Evolutionary conservation across 1,140 invertebrate species (phyloP).

Genomic region (Drosophila pruinosa): DNA sequence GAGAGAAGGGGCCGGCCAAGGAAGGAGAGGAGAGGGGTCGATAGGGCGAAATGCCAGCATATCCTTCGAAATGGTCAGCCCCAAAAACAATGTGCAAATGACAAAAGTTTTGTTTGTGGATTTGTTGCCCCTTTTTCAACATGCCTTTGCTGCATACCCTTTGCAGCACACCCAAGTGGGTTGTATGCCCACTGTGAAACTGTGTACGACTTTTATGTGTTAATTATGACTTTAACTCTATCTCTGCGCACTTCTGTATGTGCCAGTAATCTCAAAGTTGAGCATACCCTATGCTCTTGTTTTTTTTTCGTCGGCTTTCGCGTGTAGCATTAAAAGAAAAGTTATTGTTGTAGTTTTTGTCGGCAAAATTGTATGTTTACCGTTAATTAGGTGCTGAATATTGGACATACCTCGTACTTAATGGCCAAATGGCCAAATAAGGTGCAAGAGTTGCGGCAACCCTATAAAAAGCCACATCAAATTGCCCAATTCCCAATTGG

Average conservation of each 20-base stretch:
- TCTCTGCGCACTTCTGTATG: no score
- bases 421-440: conserved; percentile 15
- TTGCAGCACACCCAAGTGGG: background rate
- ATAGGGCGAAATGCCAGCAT: background rate
- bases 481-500: conserved; percentile 1
- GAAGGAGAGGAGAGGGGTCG: background rate
- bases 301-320: no score
- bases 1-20: background rate
- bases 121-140: conserved; percentile 19
- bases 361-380: conserved; percentile 34
- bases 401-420: conserved; percentile 11
- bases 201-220: no score
- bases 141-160: background rate
- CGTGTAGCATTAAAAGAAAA: background rate
- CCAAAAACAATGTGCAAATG: conserved; percentile 60
- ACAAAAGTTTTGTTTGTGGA: conserved; percentile 65
- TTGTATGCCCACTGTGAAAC: no score
- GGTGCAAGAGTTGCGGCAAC: conserved; percentile 1
- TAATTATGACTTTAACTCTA: no score
- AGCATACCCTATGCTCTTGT: background rate
- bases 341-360: conserved; percentile 20
- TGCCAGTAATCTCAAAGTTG: no score
- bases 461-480: conserved; percentile 13
- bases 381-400: conserved; percentile 38
- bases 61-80: conserved; percentile 10